Percentiles rank a stretch among this genome's conserved stretches.
Conservation (phyloP, 2,797 vertebrate species). For the Carduelis carduelis region DNA sequence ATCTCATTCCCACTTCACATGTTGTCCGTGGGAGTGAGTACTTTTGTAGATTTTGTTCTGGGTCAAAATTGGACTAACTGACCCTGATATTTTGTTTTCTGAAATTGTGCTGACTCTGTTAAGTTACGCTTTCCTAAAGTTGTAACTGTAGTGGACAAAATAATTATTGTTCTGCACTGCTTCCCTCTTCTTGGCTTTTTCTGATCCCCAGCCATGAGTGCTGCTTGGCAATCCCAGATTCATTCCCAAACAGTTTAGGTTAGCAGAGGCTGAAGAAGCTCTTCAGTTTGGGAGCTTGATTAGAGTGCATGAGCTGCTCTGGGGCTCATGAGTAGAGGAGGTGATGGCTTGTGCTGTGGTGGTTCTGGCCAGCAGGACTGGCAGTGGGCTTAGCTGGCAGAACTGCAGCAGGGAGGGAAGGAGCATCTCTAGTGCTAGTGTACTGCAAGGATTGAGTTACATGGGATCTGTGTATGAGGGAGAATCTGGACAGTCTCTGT, state of each 20-base stretch:
- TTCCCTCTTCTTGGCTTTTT: background rate
- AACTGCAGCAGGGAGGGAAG: background rate
- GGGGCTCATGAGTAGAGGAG: background rate
- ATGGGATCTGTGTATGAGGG: background rate
- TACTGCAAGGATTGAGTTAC: background rate
- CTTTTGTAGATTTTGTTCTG: background rate
- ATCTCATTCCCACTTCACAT: accelerated
- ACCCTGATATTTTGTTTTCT: background rate
- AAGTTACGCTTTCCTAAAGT: background rate
- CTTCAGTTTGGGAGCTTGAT: background rate
- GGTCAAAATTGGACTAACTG: background rate
- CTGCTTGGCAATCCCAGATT: background rate
- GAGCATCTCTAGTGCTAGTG: background rate
- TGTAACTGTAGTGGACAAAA: background rate
- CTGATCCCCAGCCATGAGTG: background rate
- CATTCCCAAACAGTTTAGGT: background rate
- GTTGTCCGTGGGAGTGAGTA: accelerated
- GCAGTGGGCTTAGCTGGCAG: background rate
- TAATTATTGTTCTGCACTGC: background rate
- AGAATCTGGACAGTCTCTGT: background rate
- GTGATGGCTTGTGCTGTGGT: background rate
- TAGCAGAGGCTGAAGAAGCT: background rate
- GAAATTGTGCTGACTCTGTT: background rate
- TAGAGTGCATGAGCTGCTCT: background rate
- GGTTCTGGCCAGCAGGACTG: background rate